Evolutionary conservation across 2,113 vertebrate genomes (phyloP), one percentile per base, ranked within the genome.

Genomic region (Typhlomys cinereus): DNA sequence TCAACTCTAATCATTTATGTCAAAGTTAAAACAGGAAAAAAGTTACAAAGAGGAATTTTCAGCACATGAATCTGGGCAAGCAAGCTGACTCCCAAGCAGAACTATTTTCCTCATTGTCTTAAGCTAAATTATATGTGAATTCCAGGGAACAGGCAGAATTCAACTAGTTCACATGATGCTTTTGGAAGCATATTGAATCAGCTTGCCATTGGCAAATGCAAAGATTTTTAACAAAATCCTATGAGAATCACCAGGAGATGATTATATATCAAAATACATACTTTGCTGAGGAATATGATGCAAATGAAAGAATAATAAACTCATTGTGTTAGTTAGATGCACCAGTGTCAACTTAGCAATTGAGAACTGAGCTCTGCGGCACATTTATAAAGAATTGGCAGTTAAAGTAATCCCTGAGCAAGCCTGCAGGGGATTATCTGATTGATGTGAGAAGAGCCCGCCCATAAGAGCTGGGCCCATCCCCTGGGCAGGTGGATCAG

Each of bases 181-280:
- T 75, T 94, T 82, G 39, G 75, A 95, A 74, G 50, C 7, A n/a
- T 46, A 61, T 67, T 73, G 52, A 85, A 61, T 70, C 62, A 20
- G 39, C 39, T 83, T 83, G 61, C 46, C 71, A 9, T 15, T 70
- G 54, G 88, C 54, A 83, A 50, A 78, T 59, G 67, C 67, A 95
- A 78, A 88, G 1, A 8, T 83, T 88, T 46, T 71, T 78, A 88
- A 62, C 46, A 66, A 88, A 82, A 54, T 3, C 14, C 15, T 46
- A 76, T 66, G 7, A 70, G 36, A 86, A n/a, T 86, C n/a, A 48
- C 7, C 50, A 67, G 54, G 62, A 71, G 13, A n/a, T 41, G 14
- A 64, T 59, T 88, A n/a, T n/a, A n/a, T n/a, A n/a, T 92, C 64
- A 76, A 82, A 89, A 46, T 41, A 39, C 1, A 5, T 34, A 52